Evolutionary conservation across 92 coral and sea anemone genomes (phyloP).

Genomic region (Porites cylindrica): DNA sequence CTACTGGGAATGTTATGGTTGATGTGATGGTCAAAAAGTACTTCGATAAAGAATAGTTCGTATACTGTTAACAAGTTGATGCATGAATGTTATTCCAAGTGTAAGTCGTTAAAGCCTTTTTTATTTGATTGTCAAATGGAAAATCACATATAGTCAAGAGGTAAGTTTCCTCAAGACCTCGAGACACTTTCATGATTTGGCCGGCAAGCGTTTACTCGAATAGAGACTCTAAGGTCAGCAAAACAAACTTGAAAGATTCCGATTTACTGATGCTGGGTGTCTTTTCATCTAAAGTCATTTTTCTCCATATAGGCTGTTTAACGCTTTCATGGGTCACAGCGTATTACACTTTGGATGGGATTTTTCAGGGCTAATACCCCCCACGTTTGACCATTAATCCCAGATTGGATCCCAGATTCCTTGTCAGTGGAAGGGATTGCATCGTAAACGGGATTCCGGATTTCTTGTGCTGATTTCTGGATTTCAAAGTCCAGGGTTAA

Average conservation of each 20-base stretch:
- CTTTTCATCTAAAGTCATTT: neutral
- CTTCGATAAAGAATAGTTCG: conserved; percentile 7
- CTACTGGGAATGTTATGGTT: conserved; percentile 47
- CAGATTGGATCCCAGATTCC: too few species aligned
- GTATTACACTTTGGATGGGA: neutral
- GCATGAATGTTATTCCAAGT: neutral
- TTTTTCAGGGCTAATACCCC: neutral
- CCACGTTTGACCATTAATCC: neutral
- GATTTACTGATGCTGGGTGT: neutral
- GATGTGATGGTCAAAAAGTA: conserved; percentile 20
- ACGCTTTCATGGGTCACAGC: neutral
- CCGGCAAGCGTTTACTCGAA: neutral
- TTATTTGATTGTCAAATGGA: neutral
- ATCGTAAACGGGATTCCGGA: too few species aligned
- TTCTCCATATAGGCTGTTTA: neutral
- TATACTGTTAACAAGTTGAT: neutral
- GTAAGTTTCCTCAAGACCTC: neutral
- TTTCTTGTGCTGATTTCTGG: too few species aligned
- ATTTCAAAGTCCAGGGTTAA: too few species aligned
- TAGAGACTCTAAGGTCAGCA: neutral
- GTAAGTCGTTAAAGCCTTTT: neutral
- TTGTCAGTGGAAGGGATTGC: too few species aligned
- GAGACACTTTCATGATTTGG: neutral
- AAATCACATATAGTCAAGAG: neutral
- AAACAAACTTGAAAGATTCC: neutral